phyloP scores from a whole-genome alignment of 2,888 invertebrate genomes.

The Perizoma flavofasciatum region DNA sequence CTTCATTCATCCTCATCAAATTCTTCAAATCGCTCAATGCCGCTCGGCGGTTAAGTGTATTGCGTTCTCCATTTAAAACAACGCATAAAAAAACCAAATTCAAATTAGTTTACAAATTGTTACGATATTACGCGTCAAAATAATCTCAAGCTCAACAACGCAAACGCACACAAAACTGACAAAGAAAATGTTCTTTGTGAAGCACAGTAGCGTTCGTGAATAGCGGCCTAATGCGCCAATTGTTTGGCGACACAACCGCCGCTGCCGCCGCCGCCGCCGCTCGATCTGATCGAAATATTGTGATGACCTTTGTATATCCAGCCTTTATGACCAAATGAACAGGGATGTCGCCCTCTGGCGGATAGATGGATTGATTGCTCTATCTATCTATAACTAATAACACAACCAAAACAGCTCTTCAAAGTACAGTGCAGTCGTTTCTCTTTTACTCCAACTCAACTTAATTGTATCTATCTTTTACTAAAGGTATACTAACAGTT shows the following conservation, averaged over 20 bases:
- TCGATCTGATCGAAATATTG: constrained; percentile 58
- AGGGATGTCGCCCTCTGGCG: constrained; percentile 15
- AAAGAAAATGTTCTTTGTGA: constrained; percentile 42
- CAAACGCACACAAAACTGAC: constrained; percentile 24
- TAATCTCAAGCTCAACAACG: constrained; percentile 28
- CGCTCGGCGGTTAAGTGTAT: too few species aligned
- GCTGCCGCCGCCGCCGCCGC: constrained; percentile 22
- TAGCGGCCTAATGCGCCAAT: constrained; percentile 59
- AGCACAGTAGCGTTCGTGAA: constrained; percentile 46
- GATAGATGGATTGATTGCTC: too few species aligned
- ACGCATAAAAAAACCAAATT: too few species aligned
- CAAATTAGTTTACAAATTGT: not conserved
- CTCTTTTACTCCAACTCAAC: too few species aligned
- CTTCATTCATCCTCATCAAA: too few species aligned
- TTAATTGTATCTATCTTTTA: too few species aligned
- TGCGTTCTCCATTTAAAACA: too few species aligned
- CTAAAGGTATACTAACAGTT: too few species aligned
- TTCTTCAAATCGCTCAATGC: too few species aligned
- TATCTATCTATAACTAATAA: too few species aligned
- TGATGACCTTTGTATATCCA: constrained; percentile 33
- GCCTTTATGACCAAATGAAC: constrained; percentile 13
- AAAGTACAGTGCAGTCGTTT: too few species aligned
- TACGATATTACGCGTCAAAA: not conserved
- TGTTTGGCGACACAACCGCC: constrained; percentile 54
- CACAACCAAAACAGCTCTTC: too few species aligned